phyloP scores from a whole-genome alignment of 2,113 vertebrate species.

The Nothoprocta pentlandii region DNA sequence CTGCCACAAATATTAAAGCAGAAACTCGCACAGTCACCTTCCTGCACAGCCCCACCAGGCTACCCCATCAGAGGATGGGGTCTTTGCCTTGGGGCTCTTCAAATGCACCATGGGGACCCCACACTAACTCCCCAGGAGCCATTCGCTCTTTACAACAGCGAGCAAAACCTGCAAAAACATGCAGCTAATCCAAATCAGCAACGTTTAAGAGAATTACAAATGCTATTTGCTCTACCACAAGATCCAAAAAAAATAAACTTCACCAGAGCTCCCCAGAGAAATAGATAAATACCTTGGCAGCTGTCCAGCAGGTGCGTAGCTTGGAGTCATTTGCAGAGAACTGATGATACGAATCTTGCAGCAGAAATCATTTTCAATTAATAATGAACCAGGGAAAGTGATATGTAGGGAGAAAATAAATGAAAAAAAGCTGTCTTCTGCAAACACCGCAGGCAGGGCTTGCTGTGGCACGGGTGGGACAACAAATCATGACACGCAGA shows the following conservation, averaged over 20 bases:
- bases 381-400: neutral
- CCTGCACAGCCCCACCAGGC: neutral
- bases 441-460: neutral
- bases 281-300: neutral
- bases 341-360: rapidly evolving
- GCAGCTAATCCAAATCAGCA: neutral
- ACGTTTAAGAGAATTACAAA: neutral
- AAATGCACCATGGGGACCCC: neutral
- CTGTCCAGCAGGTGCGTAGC: rapidly evolving
- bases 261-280: neutral
- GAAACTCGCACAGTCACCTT: neutral
- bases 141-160: neutral
- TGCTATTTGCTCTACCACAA: neutral
- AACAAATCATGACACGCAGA: rapidly evolving
- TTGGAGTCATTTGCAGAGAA: neutral
- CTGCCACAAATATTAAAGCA: neutral
- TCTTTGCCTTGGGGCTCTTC: rapidly evolving
- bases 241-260: neutral
- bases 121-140: neutral
- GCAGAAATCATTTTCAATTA: neutral
- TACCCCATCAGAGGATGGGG: rapidly evolving
- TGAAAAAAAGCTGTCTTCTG: rapidly evolving
- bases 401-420: rapidly evolving
- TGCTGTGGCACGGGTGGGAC: rapidly evolving
- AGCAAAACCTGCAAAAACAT: neutral